Conservation (phyloP, 2,113 vertebrate genomes). For the Embiotoca jacksoni region DNA sequence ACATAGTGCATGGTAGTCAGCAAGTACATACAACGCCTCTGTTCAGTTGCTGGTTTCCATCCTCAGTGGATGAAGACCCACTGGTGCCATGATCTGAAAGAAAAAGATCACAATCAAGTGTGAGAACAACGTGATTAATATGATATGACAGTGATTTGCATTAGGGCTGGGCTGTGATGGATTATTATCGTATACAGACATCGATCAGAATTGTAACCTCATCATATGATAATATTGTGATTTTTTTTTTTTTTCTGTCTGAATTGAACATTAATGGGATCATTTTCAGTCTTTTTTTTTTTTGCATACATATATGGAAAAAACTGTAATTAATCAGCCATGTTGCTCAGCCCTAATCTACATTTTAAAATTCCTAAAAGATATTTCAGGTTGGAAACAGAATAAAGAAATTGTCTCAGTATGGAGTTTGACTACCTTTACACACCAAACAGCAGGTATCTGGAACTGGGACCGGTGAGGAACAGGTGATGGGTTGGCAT, state of each 20-base stretch:
- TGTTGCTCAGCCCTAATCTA: background rate
- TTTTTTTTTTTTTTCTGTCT: too few relatives aligned
- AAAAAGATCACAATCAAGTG: background rate
- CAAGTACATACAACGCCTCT: slow-evolving; percentile 88
- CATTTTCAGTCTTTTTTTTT: too few relatives aligned
- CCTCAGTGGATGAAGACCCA: slow-evolving; percentile 76
- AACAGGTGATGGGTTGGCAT: slow-evolving; percentile 89
- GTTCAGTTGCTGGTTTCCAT: slow-evolving; percentile 88
- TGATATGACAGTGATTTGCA: background rate
- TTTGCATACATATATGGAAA: too few relatives aligned
- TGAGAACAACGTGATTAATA: background rate
- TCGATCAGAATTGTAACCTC: too few relatives aligned
- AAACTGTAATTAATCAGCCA: background rate
- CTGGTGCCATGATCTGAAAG: slow-evolving; percentile 71
- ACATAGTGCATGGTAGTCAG: background rate
- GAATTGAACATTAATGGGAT: too few relatives aligned
- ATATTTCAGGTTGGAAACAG: slow-evolving; percentile 20
- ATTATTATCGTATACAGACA: too few relatives aligned
- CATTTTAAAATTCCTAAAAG: slow-evolving; percentile 4
- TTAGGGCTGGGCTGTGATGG: too few relatives aligned
- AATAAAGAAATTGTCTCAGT: background rate
- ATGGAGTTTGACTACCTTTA: slow-evolving; percentile 86
- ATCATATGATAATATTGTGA: too few relatives aligned
- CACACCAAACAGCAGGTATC: slow-evolving; percentile 93
- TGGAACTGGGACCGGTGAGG: slow-evolving; percentile 82